Conservation (phyloP, 1,140 invertebrate species). For the Zaprionus taronus region DNA sequence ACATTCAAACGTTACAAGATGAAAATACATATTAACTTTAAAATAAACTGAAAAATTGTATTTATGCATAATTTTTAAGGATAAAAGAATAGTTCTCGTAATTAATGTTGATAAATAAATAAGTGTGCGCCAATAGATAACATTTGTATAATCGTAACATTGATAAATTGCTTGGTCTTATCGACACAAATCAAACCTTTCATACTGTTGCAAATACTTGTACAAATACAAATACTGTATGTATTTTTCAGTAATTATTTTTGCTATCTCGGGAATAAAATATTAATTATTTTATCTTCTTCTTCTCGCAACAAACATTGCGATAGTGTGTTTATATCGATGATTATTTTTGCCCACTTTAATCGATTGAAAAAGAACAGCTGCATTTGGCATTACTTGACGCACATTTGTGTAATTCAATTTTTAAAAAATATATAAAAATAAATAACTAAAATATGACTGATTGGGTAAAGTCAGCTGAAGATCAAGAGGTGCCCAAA, state of each 20-base stretch:
- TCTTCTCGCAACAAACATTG: background rate
- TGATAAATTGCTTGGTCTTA: too few species aligned
- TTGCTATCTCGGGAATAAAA: too few species aligned
- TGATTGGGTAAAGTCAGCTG: slow-evolving; percentile 78
- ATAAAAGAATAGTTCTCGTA: too few species aligned
- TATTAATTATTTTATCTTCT: too few species aligned
- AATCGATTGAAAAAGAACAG: slow-evolving; percentile 19
- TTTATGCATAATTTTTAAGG: background rate
- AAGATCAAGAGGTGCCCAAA: slow-evolving; percentile 77
- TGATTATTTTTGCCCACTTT: slow-evolving; percentile 4
- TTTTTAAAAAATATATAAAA: slow-evolving; percentile 9
- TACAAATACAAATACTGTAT: too few species aligned
- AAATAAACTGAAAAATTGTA: background rate
- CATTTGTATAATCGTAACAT: too few species aligned
- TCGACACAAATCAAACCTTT: too few species aligned
- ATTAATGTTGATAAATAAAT: too few species aligned
- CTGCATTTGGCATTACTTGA: slow-evolving; percentile 31
- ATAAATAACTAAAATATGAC: slow-evolving; percentile 52
- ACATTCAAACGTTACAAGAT: background rate
- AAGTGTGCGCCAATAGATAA: too few species aligned
- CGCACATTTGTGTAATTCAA: slow-evolving; percentile 28
- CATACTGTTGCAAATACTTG: too few species aligned
- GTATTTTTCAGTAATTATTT: too few species aligned
- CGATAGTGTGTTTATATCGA: slow-evolving; percentile 19
- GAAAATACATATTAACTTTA: too few species aligned